Percentiles rank a stretch among this genome's conserved stretches.
Evolutionary conservation across 2,797 vertebrate genomes (phyloP).

Genomic region (Falco concolor): DNA sequence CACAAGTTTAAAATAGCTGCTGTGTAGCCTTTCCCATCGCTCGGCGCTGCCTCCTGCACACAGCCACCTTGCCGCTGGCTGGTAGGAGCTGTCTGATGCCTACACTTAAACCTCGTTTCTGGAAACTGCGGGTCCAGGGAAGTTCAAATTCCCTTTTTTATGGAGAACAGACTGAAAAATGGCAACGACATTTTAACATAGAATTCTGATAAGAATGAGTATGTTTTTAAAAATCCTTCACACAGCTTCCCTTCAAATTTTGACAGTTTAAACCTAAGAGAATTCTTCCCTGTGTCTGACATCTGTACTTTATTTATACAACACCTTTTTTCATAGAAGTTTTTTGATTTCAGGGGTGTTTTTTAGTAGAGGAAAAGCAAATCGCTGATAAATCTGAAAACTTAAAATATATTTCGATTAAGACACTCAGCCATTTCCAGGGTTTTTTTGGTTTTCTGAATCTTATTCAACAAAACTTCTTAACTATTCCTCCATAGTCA

Average conservation of each 20-base stretch:
- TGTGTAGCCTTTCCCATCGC: neutral
- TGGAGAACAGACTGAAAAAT: neutral
- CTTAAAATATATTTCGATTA: neutral
- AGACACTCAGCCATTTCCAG: neutral
- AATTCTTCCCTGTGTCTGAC: neutral
- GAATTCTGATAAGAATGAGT: neutral
- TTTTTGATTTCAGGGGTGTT: neutral
- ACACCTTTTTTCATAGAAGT: neutral
- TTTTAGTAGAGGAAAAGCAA: neutral
- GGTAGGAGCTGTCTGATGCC: fast-evolving
- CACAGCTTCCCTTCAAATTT: neutral
- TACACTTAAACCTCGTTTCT: neutral
- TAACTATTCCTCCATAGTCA: neutral
- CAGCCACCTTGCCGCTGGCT: neutral
- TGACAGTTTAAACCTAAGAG: neutral
- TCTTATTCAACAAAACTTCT: conserved; percentile 2
- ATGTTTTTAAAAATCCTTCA: neutral
- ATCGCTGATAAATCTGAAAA: neutral
- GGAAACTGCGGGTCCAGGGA: neutral
- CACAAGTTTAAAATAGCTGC: neutral
- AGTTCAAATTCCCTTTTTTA: neutral
- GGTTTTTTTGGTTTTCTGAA: neutral
- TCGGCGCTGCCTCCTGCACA: neutral
- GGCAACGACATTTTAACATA: neutral
- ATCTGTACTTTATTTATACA: neutral